Evolutionary conservation across 1,140 invertebrate genomes (phyloP).

Genomic region (Drosophila gunungcola): DNA sequence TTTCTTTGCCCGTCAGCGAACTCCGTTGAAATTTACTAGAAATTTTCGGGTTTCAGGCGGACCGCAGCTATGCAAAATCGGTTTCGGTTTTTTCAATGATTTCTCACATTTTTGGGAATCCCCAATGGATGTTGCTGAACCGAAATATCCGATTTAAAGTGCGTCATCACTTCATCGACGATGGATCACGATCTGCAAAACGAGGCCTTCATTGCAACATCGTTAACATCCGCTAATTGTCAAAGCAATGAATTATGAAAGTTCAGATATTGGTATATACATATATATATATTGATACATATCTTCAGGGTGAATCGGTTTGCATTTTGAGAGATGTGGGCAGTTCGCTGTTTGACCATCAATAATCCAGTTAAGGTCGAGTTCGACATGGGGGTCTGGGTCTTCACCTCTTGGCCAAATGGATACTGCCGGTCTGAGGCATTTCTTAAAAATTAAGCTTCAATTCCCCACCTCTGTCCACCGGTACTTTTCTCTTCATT

Average conservation of each 20-base stretch:
- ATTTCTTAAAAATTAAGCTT: constrained; percentile 29
- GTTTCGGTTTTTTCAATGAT: constrained; percentile 17
- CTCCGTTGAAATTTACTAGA: not conserved
- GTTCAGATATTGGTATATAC: constrained; percentile 9
- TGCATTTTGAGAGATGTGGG: constrained; percentile 35
- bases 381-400: constrained; percentile 4
- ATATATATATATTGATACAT: not conserved
- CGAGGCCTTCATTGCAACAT: constrained; percentile 70
- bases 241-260: constrained; percentile 45
- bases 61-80: constrained; percentile 31
- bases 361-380: constrained; percentile 41
- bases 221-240: constrained; percentile 31
- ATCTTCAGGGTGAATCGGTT: constrained; percentile 29
- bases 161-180: constrained; percentile 34
- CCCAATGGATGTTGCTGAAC: constrained; percentile 25
- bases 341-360: constrained; percentile 28
- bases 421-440: constrained; percentile 10
- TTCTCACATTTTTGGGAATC: constrained; percentile 49
- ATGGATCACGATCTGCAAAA: constrained; percentile 32
- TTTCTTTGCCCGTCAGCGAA: constrained; percentile 49
- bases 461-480: constrained; percentile 20
- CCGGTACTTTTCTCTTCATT: constrained; percentile 16
- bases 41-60: constrained; percentile 12
- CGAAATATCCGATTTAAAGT: constrained; percentile 26
- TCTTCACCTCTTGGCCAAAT: constrained; percentile 16